Base-by-base conservation (phyloP, 2,797 vertebrate genomes). In the Pseudochirops cupreus region DNA sequence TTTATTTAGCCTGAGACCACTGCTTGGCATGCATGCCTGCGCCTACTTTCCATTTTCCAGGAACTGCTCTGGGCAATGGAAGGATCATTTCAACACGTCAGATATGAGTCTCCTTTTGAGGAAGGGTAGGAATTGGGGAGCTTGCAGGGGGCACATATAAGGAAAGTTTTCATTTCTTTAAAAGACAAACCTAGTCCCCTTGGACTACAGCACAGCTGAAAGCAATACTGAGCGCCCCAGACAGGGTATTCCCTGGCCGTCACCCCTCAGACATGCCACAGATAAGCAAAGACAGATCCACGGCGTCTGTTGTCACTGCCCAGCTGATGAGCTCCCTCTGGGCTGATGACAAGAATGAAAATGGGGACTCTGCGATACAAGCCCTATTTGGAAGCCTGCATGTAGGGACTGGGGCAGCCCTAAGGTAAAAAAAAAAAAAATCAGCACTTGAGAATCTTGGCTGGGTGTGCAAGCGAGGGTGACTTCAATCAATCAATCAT, bases 201-300 rank as follows among this genome's bases (percentile, higher is more conserved):
- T 52, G 31, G 29, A n/a, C 31, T 96, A 56, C 53, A 13, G 92
- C 55, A 55, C 56, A 95, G 29, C 26, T 21, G 5, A 93, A 92
- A 18, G 58, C 91, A 92, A 56, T 29, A 21, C 62, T 90, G 82
- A 90, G 94, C 95, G 52, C 39, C 53, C 92, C 87, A 74, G 53
- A 11, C 74, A 52, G 4, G 74, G 5, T 21, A 91, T 54, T 59
- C 96, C 90, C 74, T 46, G 50, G 93, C 29, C 5, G 29, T 33
- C 54, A 92, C 3, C 5, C 5, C 21, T 74, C 16, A 28, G 39
- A 26, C 39, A 39, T 67, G 59, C 31, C 21, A 12, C 91, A 59
- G 52, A 87, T 96, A 58, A 56, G 94, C 21, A 55, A 29, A 28
- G 87, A 74, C 21, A 52, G 21, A 59, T 24, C 29, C 59, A 91